Base-by-base conservation (phyloP, 2,888 invertebrate genomes). In the Orthosia cruda region DNA sequence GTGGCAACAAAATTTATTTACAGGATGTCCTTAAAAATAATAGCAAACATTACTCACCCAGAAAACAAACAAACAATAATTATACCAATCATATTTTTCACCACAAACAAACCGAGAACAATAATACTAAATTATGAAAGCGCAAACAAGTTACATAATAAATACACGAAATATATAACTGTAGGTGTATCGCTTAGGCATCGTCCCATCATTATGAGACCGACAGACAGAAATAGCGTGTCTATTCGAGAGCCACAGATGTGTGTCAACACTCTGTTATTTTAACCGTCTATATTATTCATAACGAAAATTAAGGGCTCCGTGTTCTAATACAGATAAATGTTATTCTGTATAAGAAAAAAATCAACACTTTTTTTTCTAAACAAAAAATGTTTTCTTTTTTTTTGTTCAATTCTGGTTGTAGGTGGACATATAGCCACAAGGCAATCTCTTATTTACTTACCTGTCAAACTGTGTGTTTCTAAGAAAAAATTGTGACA, bases 181-280 rank as follows among this genome's bases (percentile, higher is more conserved):
- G 74, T 76, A 69, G 62, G 69, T 81, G 74, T 86, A 71, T 72
- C 65, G 91, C 89, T 90, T 92, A 93, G 73, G 77, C 54, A 80
- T 92, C 91, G 89, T 89, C 91, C 87, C 88, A 92, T 95, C 95
- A 96, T 96, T 95, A 95, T 91, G 93, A 91, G 92, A 90, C 89
- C 89, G 90, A 85, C 89, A 81, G 91, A 92, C 93, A 91, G 90
- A 95, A 96, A 96, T 96, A 96, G 94, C 91, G 73, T 87, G 89
- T 92, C 93, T 94, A 94, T 95, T 94, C 91, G 91, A 89, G 92
- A 91, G 86, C 80, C 92, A 85, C 92, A 92, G 92, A 96, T 95
- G 94, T 96, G 94, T 96, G 96, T 96, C 96, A 96, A 94, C 95
- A 92, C 92, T 86, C 87, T 89, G 91, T 92, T 93, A 94, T 95